phyloP scores from a whole-genome alignment of 2,113 vertebrate genomes.

The Hippocampus zosterae region DNA sequence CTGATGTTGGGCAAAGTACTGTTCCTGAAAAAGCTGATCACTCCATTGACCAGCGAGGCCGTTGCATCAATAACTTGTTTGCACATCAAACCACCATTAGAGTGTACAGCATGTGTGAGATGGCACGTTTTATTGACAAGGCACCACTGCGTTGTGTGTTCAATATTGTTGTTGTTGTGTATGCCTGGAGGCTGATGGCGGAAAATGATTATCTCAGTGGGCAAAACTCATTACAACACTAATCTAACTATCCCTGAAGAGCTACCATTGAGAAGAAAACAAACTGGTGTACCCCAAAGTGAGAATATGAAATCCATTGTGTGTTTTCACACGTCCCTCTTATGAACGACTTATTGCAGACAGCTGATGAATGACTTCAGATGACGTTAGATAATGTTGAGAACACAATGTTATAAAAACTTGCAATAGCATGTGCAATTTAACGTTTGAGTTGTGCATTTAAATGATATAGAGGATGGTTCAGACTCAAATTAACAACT shows the following conservation, averaged over 20 bases:
- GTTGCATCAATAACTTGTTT: conserved; percentile 23
- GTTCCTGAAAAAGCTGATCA: conserved; percentile 15
- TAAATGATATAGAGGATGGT: conserved; percentile 15
- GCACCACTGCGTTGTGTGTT: background rate
- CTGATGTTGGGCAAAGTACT: background rate
- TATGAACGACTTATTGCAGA: background rate
- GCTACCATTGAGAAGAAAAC: background rate
- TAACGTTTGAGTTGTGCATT: background rate
- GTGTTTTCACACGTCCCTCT: too few relatives aligned
- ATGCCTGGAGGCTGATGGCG: conserved; percentile 6
- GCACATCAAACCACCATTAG: background rate
- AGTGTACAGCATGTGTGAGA: background rate
- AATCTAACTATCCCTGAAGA: background rate
- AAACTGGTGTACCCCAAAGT: background rate
- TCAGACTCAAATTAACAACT: background rate
- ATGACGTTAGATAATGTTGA: background rate
- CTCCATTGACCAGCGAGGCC: background rate
- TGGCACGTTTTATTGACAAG: conserved; percentile 7
- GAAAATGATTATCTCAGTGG: conserved; percentile 13
- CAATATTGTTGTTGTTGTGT: background rate
- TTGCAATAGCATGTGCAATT: background rate
- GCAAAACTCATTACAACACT: conserved; percentile 8
- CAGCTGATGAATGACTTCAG: background rate
- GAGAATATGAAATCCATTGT: background rate
- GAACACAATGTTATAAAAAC: background rate